These are phyloP conservation scores for Gymnothorax reevesii DNA, from an alignment of 2,797 vertebrate genomes.

Conservation along the genomic window DNA sequence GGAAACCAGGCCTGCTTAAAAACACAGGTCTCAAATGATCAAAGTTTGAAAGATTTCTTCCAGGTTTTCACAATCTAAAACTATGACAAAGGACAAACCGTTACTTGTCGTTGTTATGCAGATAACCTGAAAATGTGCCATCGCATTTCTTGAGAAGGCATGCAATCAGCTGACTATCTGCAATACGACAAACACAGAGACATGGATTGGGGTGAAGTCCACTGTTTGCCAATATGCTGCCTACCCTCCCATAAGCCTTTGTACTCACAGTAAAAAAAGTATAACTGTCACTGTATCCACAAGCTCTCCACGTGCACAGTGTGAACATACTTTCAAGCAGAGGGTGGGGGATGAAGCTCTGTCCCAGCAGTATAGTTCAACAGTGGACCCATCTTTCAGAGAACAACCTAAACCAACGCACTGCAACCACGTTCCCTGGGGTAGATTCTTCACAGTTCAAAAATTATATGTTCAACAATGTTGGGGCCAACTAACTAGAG, in stretches of 20 bases:
- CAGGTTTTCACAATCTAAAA: background rate
- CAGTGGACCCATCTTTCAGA: background rate
- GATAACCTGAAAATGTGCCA: background rate
- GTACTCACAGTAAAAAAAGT: background rate
- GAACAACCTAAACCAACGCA: background rate
- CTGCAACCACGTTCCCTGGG: background rate
- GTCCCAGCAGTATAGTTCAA: background rate
- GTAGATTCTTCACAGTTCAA: background rate
- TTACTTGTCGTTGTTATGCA: background rate
- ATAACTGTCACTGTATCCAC: background rate
- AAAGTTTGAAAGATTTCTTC: slow-evolving; percentile 26
- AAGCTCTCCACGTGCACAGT: background rate
- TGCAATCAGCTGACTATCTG: background rate
- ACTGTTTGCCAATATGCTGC: background rate
- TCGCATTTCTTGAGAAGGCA: background rate
- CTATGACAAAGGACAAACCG: background rate
- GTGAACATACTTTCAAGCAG: background rate
- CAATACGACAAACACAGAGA: background rate
- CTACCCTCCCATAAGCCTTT: background rate
- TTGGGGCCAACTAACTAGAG: background rate
- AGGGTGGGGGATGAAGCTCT: background rate
- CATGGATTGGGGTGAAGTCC: background rate
- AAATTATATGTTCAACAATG: background rate
- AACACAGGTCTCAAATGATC: background rate
- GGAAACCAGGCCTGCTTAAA: background rate